Conservation (phyloP, 2,888 invertebrate species). For the Celastrina argiolus region DNA sequence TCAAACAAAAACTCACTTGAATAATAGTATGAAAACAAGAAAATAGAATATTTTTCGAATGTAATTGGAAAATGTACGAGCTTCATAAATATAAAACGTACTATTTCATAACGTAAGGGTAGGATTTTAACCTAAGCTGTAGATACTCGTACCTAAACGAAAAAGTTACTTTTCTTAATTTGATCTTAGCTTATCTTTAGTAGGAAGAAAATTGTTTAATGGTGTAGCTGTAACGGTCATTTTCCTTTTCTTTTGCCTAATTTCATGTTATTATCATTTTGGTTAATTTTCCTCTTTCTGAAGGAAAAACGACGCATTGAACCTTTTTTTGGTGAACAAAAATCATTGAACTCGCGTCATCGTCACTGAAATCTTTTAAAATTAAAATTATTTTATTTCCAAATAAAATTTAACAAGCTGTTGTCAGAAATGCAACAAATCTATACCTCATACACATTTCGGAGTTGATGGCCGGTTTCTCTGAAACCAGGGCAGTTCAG, state of each 20-base stretch:
- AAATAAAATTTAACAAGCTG: no score
- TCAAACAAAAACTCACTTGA: background rate
- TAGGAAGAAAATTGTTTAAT: background rate
- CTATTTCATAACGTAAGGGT: background rate
- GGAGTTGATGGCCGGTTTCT: no score
- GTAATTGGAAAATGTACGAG: slow-evolving; percentile 27
- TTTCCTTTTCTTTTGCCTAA: background rate
- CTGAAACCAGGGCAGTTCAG: no score
- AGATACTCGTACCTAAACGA: background rate
- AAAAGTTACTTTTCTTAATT: background rate
- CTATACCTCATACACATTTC: no score
- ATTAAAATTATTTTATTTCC: no score
- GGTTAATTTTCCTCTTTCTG: no score
- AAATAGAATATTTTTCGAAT: slow-evolving; percentile 27
- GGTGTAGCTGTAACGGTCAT: background rate
- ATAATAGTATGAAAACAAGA: background rate
- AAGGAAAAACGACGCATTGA: no score
- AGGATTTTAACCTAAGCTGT: background rate
- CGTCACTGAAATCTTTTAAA: no score
- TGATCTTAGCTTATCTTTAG: background rate
- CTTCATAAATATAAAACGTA: slow-evolving; percentile 9
- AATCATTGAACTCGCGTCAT: no score
- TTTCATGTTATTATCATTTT: background rate
- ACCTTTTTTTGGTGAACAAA: no score
- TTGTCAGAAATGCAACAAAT: no score